Percentiles rank a stretch among this genome's conserved stretches.
Evolutionary conservation across 1,140 invertebrate species (phyloP).

Genomic region (Grapholita molesta): DNA sequence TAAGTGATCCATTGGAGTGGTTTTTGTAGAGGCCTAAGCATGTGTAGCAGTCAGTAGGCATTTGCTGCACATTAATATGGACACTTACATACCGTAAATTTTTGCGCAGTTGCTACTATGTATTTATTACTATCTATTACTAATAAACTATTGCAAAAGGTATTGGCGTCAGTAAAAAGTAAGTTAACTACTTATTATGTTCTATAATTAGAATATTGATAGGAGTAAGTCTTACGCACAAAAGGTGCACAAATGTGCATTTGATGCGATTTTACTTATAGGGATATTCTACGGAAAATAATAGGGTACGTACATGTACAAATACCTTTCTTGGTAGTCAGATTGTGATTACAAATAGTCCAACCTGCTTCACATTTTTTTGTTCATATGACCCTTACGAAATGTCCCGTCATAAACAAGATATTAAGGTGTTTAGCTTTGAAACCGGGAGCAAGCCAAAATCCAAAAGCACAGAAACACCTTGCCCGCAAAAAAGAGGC

Average conservation of each 20-base stretch:
- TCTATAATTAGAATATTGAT: conserved; percentile 7
- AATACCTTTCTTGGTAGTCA: not conserved
- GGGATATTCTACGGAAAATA: not conserved
- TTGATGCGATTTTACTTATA: not conserved
- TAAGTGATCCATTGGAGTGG: not conserved
- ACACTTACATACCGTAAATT: conserved; percentile 8
- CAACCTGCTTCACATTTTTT: not conserved
- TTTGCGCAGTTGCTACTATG: conserved; percentile 9
- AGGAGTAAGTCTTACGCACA: not conserved
- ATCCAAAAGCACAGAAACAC: conserved; percentile 34
- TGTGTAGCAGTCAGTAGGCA: conserved; percentile 2
- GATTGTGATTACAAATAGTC: not conserved
- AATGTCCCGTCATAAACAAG: conserved; percentile 1
- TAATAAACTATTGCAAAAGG: conserved; percentile 9
- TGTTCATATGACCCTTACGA: not conserved
- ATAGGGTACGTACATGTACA: not conserved
- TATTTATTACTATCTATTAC: conserved; percentile 10
- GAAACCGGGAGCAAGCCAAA: conserved; percentile 20
- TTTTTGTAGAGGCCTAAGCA: not conserved
- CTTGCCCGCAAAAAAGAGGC: conserved; percentile 36
- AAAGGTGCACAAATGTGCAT: not conserved
- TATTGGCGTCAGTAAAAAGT: not conserved
- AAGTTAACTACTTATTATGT: not conserved
- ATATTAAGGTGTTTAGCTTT: conserved; percentile 11
- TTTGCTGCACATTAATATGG: conserved; percentile 3